Base-by-base conservation (phyloP, 1,140 invertebrate genomes). In the Dreissena rostriformis region DNA sequence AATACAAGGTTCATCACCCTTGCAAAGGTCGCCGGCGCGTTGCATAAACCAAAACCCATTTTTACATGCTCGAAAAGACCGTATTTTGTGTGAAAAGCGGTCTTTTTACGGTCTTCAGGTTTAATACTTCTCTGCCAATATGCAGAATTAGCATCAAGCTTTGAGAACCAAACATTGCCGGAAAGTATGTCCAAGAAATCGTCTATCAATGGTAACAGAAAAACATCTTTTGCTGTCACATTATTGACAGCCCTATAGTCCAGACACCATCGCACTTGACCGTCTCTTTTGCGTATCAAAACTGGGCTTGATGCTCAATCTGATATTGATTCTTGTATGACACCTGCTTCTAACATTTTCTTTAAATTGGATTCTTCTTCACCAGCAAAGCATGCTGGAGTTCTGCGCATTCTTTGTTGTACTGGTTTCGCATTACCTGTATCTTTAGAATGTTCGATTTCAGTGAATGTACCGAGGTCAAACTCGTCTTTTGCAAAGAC, bases 1-100 rank as follows among this genome's bases (percentile, higher is more conserved):
- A 86, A 53, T 8, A 87, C 72, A 17, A 67, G 22, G 14, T 84
- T 53, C 72, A 86, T 80, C 2, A 63, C 29, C 19, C 67, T 70
- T 28, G 53, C 19, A 28, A 77, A 86, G 2, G 79, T 82, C 10
- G 57, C 22, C 19, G 71, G 52, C 14, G 84, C 71, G 24, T 82
- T 82, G 63, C 61, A 67, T 2, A 78, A 67, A 10, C 79, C 79
- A 78, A 86, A 67, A 10, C 55, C 63, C 65, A 67, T 67, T 52
- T 53, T 71, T 15, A 53, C 51, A 61, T 71, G 67, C 39, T 80
- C 77, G 49, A 10, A 80, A 24, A 80, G 24, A 0, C 67, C 49
- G 63, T 70, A 53, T 15, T 57, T 71, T 19, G 66, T 61, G 0
- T 55, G 5, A 57, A 53, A 71, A 1, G 77, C 66, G 8, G 51